These are phyloP conservation scores for Archaeoteleia sp. DNA, from an alignment of 2,888 invertebrate species.

Conservation along the genomic window DNA sequence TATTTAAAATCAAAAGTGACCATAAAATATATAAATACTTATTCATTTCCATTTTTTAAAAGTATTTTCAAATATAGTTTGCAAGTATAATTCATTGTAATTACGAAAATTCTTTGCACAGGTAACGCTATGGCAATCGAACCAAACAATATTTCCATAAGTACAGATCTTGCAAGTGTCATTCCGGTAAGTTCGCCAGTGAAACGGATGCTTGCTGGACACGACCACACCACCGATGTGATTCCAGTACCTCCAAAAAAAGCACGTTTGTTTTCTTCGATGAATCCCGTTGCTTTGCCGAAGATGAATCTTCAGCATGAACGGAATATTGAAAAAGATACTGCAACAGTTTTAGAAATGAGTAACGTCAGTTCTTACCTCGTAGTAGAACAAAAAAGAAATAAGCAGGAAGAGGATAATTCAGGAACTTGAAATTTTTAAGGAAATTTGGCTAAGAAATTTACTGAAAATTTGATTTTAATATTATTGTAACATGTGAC, in stretches of 20 bases:
- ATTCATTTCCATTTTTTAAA: background rate
- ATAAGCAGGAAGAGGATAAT: no score
- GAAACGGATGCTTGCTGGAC: background rate
- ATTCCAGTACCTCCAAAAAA: background rate
- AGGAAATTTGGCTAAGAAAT: no score
- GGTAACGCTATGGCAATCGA: slow-evolving; percentile 56
- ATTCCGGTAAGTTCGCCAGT: slow-evolving; percentile 30
- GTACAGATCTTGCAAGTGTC: slow-evolving; percentile 4
- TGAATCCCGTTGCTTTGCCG: background rate
- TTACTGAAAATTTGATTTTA: no score
- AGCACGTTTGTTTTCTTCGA: background rate
- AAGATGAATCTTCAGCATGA: background rate
- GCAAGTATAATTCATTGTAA: no score
- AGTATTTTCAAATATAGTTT: background rate
- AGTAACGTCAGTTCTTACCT: no score
- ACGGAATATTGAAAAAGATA: background rate
- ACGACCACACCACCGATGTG: background rate
- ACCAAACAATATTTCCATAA: slow-evolving; percentile 55
- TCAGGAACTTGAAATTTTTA: no score
- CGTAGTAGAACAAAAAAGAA: no score
- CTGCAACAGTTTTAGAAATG: no score
- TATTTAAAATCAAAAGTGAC: no score
- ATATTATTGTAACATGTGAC: no score
- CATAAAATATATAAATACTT: no score
- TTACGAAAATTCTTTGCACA: slow-evolving; percentile 31